Percentiles rank a stretch among this genome's conserved stretches.
phyloP scores from a whole-genome alignment of 1,140 invertebrate species.

The Gonatopus flavifemur region DNA sequence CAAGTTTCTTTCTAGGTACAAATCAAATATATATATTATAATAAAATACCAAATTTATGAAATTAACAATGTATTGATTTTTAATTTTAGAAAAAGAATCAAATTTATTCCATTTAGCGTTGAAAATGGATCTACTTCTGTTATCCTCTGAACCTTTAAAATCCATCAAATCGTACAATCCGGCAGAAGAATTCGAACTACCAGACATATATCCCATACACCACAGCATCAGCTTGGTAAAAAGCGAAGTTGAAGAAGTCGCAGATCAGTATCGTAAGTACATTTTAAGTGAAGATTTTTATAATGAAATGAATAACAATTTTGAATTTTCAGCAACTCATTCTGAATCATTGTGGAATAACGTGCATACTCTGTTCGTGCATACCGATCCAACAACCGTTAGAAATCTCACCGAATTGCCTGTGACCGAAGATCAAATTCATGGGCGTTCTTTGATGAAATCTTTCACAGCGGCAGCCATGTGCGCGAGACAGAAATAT shows the following conservation, averaged over 20 bases:
- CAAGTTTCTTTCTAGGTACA: slow-evolving; percentile 45
- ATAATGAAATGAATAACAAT: background rate
- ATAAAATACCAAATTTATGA: slow-evolving; percentile 3
- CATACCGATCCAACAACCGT: slow-evolving; percentile 66
- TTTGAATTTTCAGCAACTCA: slow-evolving; percentile 63
- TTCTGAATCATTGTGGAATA: slow-evolving; percentile 47
- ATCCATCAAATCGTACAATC: slow-evolving; percentile 53
- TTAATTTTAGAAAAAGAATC: slow-evolving; percentile 60
- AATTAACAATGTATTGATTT: background rate
- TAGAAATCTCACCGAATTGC: slow-evolving; percentile 68
- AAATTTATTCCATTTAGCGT: slow-evolving; percentile 66
- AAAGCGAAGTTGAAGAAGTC: slow-evolving; percentile 66
- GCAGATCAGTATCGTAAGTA: slow-evolving; percentile 73
- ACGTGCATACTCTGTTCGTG: slow-evolving; percentile 74
- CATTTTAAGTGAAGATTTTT: slow-evolving; percentile 6
- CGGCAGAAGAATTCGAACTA: slow-evolving; percentile 54
- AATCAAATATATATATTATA: slow-evolving; percentile 12
- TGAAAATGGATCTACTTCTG: slow-evolving; percentile 66
- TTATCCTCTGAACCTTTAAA: slow-evolving; percentile 64
- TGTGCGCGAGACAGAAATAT: slow-evolving; percentile 71
- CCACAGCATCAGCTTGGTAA: slow-evolving; percentile 67
- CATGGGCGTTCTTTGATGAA: slow-evolving; percentile 70
- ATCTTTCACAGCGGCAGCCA: slow-evolving; percentile 69
- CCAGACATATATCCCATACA: slow-evolving; percentile 74
- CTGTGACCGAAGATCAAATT: slow-evolving; percentile 67